Evolutionary conservation across 2,797 vertebrate species (phyloP), one percentile per base, ranked within the genome.

Genomic region (Numenius phaeopus): DNA sequence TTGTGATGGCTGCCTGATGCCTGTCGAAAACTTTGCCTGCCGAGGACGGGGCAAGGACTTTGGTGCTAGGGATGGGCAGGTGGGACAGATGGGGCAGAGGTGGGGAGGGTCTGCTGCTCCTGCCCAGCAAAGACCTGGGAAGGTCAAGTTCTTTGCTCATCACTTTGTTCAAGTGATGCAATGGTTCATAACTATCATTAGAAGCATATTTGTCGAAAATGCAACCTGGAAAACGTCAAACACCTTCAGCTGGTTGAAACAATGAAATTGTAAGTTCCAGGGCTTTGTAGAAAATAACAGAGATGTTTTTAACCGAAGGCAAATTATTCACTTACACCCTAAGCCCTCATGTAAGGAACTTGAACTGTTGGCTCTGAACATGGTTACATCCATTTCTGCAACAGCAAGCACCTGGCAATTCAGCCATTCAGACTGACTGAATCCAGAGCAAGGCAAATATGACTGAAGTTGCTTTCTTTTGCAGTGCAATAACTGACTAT

Each of bases 31-130:
- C 30, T 17, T 26, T 21, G 6, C 22, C 57, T 2, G 9, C 47
- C 2, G 7, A n/a, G 55, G 40, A 14, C 52, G 5, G 19, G n/a
- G 12, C 1, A 0, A 73, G 42, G 30, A 17, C 37, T 14, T 22
- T 5, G 55, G 50, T 13, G 42, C 0, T 4, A 7, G 32, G 65
- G 39, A 8, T 1, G 5, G 37, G 84, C 39, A 13, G 39, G 27
- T 1, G 13, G 34, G 47, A 15, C 0, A 6, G 49, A 13, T 1
- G 4, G 40, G 50, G 34, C 37, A 30, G 30, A 5, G 39, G 26
- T 2, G 0, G 49, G 18, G 27, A n/a, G 42, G 42, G 9, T 10
- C 42, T 70, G 55, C 59, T 67, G 57, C 54, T 87, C 7, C 1
- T 4, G 10, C 2, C 2, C 54, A 24, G 44, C 64, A 34, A 14